Evolutionary conservation across 2,113 vertebrate genomes (phyloP), one percentile per base, ranked within the genome.

Genomic region (Perccottus glenii): DNA sequence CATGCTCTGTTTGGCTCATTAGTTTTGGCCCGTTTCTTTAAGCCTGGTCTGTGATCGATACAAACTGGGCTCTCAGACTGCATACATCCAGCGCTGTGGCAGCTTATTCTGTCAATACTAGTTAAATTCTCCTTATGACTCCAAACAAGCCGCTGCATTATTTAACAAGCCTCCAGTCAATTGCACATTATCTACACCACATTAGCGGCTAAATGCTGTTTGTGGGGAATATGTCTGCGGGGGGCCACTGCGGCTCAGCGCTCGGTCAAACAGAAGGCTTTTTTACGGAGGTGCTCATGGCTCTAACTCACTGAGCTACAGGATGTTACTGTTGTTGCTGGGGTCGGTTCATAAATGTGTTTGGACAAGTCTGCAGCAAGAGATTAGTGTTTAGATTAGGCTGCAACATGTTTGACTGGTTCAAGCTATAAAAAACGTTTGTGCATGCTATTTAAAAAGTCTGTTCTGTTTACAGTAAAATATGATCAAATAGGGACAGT

Each of bases 121-220:
- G 95, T 96, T 96, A 96, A 97, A 96, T 96, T 97, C 94, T 94
- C 93, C 92, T 95, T 87, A 92, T 93, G 91, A 91, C 90, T 89
- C 92, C 93, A 81, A 91, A 94, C 93, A 92, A 91, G 91, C 88
- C 70, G 83, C 90, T 96, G 94, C 94, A 97, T 97, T 94, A 97
- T 97, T 98, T 94, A 98, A 92, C 90, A 85, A 85, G 87, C 77
- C 85, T 93, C 81, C 91, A 88, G 94, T 97, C 94, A 95, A 96
- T 96, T 80, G 92, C 91, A 91, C 91, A 94, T 95, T 94, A 95
- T 94, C 93, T 95, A 89, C 93, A 95, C 93, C 91, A 89, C 91
- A 93, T 95, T 93, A 93, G 90, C 91, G 91, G 91, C 90, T 91
- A 90, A 95, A 93, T 88, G 85, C 85, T 84, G 90, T 88, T 75